Conservation (phyloP, 2,113 vertebrate species). For the Pseudorectes ferrugineus region DNA sequence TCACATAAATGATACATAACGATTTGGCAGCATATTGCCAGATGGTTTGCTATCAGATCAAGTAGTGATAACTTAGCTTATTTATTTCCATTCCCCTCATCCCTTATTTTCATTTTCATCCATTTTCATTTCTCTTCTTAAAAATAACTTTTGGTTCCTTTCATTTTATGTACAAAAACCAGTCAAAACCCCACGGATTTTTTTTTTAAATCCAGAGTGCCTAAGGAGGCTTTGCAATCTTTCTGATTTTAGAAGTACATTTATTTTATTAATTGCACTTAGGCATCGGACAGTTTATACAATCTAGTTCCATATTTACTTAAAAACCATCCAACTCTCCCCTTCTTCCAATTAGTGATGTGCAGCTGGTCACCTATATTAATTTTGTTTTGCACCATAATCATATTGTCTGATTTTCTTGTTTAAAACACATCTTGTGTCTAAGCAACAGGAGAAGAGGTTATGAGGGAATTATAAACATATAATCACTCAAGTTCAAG, state of each 20-base stretch:
- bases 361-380: neutral
- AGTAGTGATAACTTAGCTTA: neutral
- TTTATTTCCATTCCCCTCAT: neutral
- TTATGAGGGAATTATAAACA: neutral
- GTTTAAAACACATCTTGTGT: neutral
- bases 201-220: neutral
- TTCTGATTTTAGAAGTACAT: neutral
- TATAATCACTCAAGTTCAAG: neutral
- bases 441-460: neutral
- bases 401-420: neutral
- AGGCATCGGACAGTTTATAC: neutral
- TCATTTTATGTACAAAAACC: neutral
- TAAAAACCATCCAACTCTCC: neutral
- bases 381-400: neutral
- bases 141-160: neutral
- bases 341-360: neutral
- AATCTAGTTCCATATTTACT: neutral
- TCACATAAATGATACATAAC: conserved; percentile 43
- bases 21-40: conserved; percentile 14
- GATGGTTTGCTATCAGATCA: conserved; percentile 23
- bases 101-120: neutral
- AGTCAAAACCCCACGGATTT: neutral
- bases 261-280: neutral
- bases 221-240: neutral
- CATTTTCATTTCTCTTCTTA: neutral